phyloP scores from a whole-genome alignment of 2,797 vertebrate genomes.

The Eulemur albifrons region DNA sequence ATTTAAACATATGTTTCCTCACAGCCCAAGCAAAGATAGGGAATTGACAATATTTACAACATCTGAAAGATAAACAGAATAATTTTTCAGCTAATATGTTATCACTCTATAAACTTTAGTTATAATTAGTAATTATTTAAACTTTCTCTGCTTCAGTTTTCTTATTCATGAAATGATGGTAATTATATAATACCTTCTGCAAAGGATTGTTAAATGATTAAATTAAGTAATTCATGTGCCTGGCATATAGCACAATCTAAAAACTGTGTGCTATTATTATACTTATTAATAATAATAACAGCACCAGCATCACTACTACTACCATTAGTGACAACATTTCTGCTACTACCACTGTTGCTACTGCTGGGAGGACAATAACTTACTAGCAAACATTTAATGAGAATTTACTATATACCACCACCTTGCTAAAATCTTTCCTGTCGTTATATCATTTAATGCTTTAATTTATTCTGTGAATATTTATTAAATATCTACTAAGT shows the following conservation, averaged over 20 bases:
- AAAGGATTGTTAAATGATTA: not conserved
- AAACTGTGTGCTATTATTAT: not conserved
- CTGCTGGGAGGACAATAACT: not conserved
- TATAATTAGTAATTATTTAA: not conserved
- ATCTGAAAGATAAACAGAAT: not conserved
- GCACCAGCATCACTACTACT: not conserved
- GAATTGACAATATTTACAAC: not conserved
- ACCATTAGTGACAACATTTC: not conserved
- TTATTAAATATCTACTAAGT: not conserved
- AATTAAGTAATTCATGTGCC: not conserved
- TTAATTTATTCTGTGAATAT: not conserved
- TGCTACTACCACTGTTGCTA: not conserved
- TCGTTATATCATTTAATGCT: not conserved
- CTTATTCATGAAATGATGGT: not conserved
- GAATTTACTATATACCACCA: not conserved
- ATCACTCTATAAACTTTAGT: not conserved
- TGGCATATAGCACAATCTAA: not conserved
- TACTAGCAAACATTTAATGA: not conserved
- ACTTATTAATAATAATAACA: not conserved
- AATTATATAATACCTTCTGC: not conserved
- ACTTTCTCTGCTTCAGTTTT: not conserved
- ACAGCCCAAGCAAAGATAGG: not conserved
- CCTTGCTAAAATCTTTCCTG: not conserved
- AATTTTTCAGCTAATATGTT: not conserved
- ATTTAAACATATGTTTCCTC: not conserved